phyloP scores from a whole-genome alignment of 2,888 invertebrate genomes.

The Phalangium opilio region DNA sequence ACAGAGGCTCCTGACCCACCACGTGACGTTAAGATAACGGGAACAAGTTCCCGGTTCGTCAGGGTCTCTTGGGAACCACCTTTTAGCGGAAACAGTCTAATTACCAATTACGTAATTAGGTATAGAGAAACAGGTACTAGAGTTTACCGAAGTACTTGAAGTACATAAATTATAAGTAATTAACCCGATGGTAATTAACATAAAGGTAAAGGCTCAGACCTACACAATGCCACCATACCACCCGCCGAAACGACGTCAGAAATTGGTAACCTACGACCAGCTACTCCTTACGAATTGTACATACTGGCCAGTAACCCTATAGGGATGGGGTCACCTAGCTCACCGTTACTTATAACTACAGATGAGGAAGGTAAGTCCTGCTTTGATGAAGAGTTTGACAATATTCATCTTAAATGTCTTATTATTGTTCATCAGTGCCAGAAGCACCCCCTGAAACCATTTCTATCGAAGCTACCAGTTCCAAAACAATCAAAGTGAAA shows the following conservation, averaged over 20 bases:
- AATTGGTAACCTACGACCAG: conserved; percentile 26
- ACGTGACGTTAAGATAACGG: conserved; percentile 24
- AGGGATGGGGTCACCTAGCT: conserved; percentile 28
- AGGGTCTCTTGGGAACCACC: conserved; percentile 29
- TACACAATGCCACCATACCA: conserved; percentile 24
- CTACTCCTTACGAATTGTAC: conserved; percentile 28
- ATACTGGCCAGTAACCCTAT: conserved; percentile 30
- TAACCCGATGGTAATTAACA: background rate
- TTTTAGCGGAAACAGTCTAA: conserved; percentile 32
- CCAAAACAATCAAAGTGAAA: conserved; percentile 28
- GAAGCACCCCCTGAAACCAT: conserved; percentile 29
- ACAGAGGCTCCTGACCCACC: conserved; percentile 32
- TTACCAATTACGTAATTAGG: conserved; percentile 29
- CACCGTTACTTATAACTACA: conserved; percentile 25
- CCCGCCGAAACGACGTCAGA: conserved; percentile 22
- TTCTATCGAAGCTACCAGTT: conserved; percentile 27
- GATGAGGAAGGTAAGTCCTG: conserved; percentile 26
- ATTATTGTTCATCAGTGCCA: conserved; percentile 24
- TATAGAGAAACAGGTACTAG: conserved; percentile 23
- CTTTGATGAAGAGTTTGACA: background rate
- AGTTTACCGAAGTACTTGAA: too few species aligned
- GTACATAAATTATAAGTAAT: background rate
- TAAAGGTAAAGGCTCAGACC: background rate
- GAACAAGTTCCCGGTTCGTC: conserved; percentile 26
- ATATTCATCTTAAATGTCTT: too few species aligned